Conservation (phyloP, 2,797 vertebrate species). For the Melanogrammus aeglefinus region DNA sequence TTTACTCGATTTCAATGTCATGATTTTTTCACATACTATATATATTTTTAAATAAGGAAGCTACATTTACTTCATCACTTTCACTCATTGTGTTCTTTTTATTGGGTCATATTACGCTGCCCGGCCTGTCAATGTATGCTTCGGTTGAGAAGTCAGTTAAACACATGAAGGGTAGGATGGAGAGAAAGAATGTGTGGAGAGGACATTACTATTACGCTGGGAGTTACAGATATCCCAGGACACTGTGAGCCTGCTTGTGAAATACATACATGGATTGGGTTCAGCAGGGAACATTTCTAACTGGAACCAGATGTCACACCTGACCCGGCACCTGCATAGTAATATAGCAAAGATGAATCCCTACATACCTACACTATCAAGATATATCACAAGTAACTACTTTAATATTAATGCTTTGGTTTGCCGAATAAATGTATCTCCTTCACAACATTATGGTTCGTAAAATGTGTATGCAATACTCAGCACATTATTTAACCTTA, state of each 20-base stretch:
- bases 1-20: neutral
- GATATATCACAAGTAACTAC: neutral
- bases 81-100: neutral
- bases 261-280: neutral
- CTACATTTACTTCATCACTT: neutral
- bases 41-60: neutral
- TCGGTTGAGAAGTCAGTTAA: neutral
- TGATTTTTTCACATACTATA: neutral
- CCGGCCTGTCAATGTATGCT: neutral
- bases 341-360: neutral
- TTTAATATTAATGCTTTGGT: neutral
- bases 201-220: neutral
- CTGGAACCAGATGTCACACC: conserved; percentile 33
- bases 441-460: neutral
- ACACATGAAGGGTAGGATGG: neutral
- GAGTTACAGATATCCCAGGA: neutral
- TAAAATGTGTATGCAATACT: neutral
- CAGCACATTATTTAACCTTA: neutral
- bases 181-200: neutral
- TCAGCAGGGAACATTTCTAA: conserved; percentile 20
- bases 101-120: neutral
- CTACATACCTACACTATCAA: neutral
- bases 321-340: conserved; percentile 23
- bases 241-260: neutral
- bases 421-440: neutral